Evolutionary conservation across 1,140 invertebrate genomes (phyloP), one percentile per base, ranked within the genome.

Genomic region (Chionoecetes opilio): DNA sequence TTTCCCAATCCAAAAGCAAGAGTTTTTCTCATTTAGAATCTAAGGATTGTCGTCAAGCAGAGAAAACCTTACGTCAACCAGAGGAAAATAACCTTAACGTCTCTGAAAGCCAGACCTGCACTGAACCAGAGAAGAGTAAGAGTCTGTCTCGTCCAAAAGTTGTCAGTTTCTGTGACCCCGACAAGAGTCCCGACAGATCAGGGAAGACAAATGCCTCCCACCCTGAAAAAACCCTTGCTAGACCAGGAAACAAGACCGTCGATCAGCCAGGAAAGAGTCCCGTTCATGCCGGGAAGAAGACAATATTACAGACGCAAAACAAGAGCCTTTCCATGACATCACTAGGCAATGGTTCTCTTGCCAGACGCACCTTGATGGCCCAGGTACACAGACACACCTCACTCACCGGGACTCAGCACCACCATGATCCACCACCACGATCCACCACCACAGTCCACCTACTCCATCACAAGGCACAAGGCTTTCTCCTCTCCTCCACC

Each of bases 301-400:
- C 21, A 6, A 75, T 75, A n/a, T n/a, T 26, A 21, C 63, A 75
- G 63, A 75, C 21, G 63, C 26, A n/a, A 75, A 75, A n/a, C 63
- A 75, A 75, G 63, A n/a, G 63, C 63, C 21, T 75, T 75, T 75
- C 63, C 26, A 17, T 75, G 11, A n/a, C 63, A 75, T 17, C 21
- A n/a, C 6, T 75, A n/a, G 63, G 63, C 21, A 26, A n/a, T 75
- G 21, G 6, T 21, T 26, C 21, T 75, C 1, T n/a, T 17, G 63
- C 63, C 63, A n/a, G 21, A 21, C 11, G n/a, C 63, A 75, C 63
- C 63, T 75, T n/a, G 21, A 75, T 75, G 63, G 21, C 26, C 63
- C 63, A 75, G 63, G 63, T 75, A 75, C n/a, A 75, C 63, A n/a
- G 63, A 75, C 63, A 75, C 63, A 75, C 21, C 63, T 75, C 63